Base-by-base conservation (phyloP, 2,113 vertebrate species). In the Sturnira hondurensis region DNA sequence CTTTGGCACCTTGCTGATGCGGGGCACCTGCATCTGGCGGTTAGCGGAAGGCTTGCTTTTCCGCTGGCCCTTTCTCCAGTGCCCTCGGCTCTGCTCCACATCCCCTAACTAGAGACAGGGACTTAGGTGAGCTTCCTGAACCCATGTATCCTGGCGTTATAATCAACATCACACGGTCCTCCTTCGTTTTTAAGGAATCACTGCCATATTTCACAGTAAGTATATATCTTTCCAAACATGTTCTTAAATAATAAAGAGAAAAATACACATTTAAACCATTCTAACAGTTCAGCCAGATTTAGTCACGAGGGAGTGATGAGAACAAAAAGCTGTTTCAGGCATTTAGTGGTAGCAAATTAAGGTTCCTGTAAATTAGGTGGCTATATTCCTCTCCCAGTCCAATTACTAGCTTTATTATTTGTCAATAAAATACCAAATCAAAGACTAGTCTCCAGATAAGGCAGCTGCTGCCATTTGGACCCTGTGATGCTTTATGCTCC, bases 331-430 rank as follows among this genome's bases (percentile, higher is more conserved):
- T 97, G 97, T 95, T 98, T 97, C 95, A 96, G 98, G 97, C 98
- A 96, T 74, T 92, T 92, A 96, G 95, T 67, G 86, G 90, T 89
- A 97, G 94, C 97, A 98, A 98, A 98, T 98, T 97, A 98, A 98
- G 97, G 97, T 92, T 97, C 96, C 88, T 96, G 74, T 98, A 98
- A 98, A 98, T 98, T 96, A 98, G 96, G 95, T n/a, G 71, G 82
- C 94, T 97, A 80, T 98, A 95, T 93, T 97, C 95, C 73, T 97
- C 95, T 97, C 96, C 93, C 83, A 97, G 96, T 87, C 95, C 97
- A 98, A 98, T 98, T 98, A 98, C 96, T 91, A 93, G 67, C 92
- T 98, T 98, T 98, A 98, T 98, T 97, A 98, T 98, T 98, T 98
- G 97, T 98, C 97, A 98, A 97, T 98, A 97, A 98, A 98, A 93